These are phyloP conservation scores for Ivindomyrus marchei DNA, from an alignment of 2,113 vertebrate species.

Conservation along the genomic window DNA sequence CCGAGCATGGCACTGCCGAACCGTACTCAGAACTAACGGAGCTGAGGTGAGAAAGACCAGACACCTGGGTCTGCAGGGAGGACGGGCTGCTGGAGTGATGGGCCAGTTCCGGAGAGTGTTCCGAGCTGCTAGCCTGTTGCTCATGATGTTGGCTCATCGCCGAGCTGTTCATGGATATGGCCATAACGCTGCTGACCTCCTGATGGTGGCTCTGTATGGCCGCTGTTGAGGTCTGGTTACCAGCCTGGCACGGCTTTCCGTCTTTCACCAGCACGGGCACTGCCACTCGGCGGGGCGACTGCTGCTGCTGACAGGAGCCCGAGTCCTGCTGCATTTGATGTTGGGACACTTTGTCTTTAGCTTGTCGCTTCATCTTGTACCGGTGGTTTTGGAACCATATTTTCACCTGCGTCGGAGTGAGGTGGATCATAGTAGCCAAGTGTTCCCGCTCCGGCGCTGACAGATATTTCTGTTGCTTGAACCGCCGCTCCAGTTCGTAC, in stretches of 20 bases:
- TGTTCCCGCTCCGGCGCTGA: slow-evolving; percentile 97
- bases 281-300: slow-evolving; percentile 89
- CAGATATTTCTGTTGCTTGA: slow-evolving; percentile 99
- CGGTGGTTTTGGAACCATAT: slow-evolving; percentile 99
- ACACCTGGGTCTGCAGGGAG: slow-evolving; percentile 86
- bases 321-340: slow-evolving; percentile 95
- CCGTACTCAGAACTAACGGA: slow-evolving; percentile 91
- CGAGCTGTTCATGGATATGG: slow-evolving; percentile 77
- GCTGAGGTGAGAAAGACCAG: slow-evolving; percentile 93
- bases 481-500: slow-evolving; percentile 95
- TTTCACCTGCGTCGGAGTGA: slow-evolving; percentile 97
- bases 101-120: slow-evolving; percentile 90
- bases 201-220: slow-evolving; percentile 77
- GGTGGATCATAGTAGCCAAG: slow-evolving; percentile 98
- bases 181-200: slow-evolving; percentile 79
- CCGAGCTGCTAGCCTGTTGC: slow-evolving; percentile 89
- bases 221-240: slow-evolving; percentile 75
- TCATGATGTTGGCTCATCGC: slow-evolving; percentile 77
- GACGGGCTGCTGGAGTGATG: slow-evolving; percentile 87
- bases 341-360: slow-evolving; percentile 97
- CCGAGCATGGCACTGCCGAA: slow-evolving; percentile 90
- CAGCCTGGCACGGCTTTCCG: slow-evolving; percentile 93
- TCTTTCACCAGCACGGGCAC: slow-evolving; percentile 97
- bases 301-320: slow-evolving; percentile 82
- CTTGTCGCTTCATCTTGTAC: slow-evolving; percentile 98